Evolutionary conservation across 2,113 vertebrate genomes (phyloP).

Genomic region (Megalops atlanticus): DNA sequence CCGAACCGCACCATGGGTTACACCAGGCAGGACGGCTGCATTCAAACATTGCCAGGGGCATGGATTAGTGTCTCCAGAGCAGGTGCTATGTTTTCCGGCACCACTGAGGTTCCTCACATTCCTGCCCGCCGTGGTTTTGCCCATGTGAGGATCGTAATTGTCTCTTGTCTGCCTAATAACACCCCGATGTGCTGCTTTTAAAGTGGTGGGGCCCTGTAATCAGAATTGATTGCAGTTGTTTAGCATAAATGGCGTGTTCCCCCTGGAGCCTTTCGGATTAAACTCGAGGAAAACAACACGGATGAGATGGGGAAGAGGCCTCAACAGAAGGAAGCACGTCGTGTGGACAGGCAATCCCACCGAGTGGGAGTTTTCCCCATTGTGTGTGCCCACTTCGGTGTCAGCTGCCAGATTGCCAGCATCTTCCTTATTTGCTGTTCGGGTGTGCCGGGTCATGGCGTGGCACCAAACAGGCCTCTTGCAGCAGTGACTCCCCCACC

Average conservation of each 20-base stretch:
- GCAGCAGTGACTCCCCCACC: too few relatives aligned
- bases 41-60: not conserved
- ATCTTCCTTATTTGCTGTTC: too few relatives aligned
- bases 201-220: constrained; percentile 73
- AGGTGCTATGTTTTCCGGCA: constrained; percentile 32
- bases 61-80: constrained; percentile 22
- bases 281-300: constrained; percentile 68
- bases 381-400: too few relatives aligned
- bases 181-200: constrained; percentile 76
- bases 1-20: too few relatives aligned
- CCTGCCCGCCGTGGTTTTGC: constrained; percentile 34
- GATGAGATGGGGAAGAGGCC: constrained; percentile 59
- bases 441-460: too few relatives aligned
- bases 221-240: constrained; percentile 87
- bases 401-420: too few relatives aligned
- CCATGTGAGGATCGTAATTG: constrained; percentile 68
- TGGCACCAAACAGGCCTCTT: too few relatives aligned
- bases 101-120: constrained; percentile 37
- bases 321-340: too few relatives aligned
- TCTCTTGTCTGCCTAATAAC: constrained; percentile 80
- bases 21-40: too few relatives aligned
- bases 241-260: constrained; percentile 73
- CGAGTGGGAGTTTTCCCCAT: too few relatives aligned
- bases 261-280: constrained; percentile 53
- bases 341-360: too few relatives aligned